These are phyloP conservation scores for Eonycteris spelaea DNA, from an alignment of 2,113 vertebrate genomes.

Conservation along the genomic window DNA sequence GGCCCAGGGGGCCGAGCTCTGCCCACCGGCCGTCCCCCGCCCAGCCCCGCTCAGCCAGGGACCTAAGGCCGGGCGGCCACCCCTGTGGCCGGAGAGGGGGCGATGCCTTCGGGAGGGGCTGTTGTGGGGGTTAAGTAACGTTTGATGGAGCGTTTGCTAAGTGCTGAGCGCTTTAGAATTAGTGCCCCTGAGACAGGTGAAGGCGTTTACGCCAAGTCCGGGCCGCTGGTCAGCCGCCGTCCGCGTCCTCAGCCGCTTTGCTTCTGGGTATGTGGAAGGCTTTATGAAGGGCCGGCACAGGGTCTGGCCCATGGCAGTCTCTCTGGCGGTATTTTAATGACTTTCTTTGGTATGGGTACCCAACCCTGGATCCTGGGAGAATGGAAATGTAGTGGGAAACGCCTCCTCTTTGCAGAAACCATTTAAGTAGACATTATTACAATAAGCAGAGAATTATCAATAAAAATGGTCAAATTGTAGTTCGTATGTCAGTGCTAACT, in stretches of 20 bases:
- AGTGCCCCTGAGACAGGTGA: not conserved
- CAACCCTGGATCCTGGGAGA: not conserved
- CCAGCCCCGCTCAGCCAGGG: too few species aligned
- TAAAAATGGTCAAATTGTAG: not conserved
- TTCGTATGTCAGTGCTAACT: not conserved
- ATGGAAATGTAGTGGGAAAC: not conserved
- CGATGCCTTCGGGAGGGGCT: too few species aligned
- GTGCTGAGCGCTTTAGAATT: too few species aligned
- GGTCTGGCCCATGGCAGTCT: not conserved
- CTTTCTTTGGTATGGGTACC: too few species aligned
- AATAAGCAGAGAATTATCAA: not conserved
- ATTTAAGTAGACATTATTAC: not conserved
- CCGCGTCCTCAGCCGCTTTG: not conserved
- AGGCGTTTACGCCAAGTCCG: not conserved
- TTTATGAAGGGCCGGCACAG: not conserved
- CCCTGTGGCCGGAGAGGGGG: too few species aligned
- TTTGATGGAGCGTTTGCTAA: not conserved
- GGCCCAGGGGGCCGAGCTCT: not conserved
- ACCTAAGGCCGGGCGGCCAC: not conserved
- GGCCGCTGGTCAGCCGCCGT: not conserved
- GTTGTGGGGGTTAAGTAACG: too few species aligned
- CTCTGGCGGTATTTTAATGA: too few species aligned
- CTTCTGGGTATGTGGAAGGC: not conserved
- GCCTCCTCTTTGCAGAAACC: not conserved
- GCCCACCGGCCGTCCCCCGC: too few species aligned